Conservation (phyloP, 2,113 vertebrate species). For the Procavia capensis region DNA sequence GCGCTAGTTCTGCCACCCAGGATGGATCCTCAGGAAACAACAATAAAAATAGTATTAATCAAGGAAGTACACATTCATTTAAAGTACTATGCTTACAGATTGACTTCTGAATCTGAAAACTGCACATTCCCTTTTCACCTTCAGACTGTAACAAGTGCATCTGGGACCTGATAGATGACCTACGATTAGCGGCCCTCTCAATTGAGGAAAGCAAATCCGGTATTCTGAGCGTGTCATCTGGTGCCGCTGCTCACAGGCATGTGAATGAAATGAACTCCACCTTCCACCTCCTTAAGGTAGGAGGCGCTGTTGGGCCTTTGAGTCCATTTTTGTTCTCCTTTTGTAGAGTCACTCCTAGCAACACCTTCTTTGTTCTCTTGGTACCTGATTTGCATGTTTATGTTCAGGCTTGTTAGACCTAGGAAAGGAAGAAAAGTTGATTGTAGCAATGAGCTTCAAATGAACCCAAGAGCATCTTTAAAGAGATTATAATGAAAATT, state of each 20-base stretch:
- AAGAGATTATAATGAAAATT: neutral
- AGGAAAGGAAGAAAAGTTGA: neutral
- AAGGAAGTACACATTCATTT: neutral
- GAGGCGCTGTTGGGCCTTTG: neutral
- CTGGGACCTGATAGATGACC: conserved; percentile 96
- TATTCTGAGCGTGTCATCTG: conserved; percentile 94
- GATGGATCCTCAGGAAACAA: neutral
- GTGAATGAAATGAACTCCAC: conserved; percentile 94
- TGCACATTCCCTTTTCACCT: conserved; percentile 34
- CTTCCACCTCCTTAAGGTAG: conserved; percentile 89
- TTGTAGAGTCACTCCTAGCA: neutral
- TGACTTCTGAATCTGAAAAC: conserved; percentile 48
- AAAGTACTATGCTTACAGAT: neutral
- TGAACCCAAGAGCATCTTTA: neutral
- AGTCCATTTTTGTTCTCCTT: neutral
- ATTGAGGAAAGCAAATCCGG: conserved; percentile 91
- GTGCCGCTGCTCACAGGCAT: conserved; percentile 93
- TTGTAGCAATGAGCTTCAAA: neutral
- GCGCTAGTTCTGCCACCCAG: neutral
- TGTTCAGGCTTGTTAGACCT: neutral
- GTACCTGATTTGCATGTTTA: neutral
- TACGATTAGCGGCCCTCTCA: conserved; percentile 90
- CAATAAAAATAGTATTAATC: neutral
- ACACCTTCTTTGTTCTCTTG: neutral
- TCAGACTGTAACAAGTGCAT: conserved; percentile 96